phyloP scores from a whole-genome alignment of 92 coral and sea anemone species.

The Zoanthus solanderi region DNA sequence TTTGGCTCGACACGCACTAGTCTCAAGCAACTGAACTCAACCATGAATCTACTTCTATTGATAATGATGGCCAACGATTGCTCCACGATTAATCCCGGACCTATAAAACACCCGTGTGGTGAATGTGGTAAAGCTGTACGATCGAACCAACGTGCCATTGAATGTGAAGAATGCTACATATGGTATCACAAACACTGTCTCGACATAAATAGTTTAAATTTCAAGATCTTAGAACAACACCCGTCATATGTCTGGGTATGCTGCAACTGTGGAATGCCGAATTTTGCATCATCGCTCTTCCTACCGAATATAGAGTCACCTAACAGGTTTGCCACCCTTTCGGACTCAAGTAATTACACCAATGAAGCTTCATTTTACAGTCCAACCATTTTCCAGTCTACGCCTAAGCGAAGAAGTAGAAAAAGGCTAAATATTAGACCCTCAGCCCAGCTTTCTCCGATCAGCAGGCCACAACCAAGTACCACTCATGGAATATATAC shows the following conservation, averaged over 20 bases:
- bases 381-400: not conserved
- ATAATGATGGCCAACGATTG: slow-evolving; percentile 22
- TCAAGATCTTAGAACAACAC: slow-evolving; percentile 26
- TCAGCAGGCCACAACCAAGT: slow-evolving; percentile 4
- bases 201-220: slow-evolving; percentile 16
- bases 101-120: slow-evolving; percentile 19
- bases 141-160: slow-evolving; percentile 34
- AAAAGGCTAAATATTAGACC: not conserved
- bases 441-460: slow-evolving; percentile 30
- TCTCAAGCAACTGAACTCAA: slow-evolving; percentile 19
- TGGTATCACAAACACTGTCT: slow-evolving; percentile 26
- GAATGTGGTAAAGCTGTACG: slow-evolving; percentile 39
- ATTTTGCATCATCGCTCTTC: slow-evolving; percentile 25
- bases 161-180: slow-evolving; percentile 35
- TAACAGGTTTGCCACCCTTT: slow-evolving; percentile 31
- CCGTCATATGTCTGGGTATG: slow-evolving; percentile 34
- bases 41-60: slow-evolving; percentile 10
- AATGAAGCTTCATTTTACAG: slow-evolving; percentile 1
- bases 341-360: slow-evolving; percentile 22
- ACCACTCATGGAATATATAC: not conserved
- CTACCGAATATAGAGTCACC: slow-evolving; percentile 1
- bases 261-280: slow-evolving; percentile 33
- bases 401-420: slow-evolving; percentile 11
- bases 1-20: slow-evolving; percentile 25
- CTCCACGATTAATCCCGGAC: slow-evolving; percentile 34